Conservation (phyloP, 2,797 vertebrate species). For the Channallabes apus region DNA sequence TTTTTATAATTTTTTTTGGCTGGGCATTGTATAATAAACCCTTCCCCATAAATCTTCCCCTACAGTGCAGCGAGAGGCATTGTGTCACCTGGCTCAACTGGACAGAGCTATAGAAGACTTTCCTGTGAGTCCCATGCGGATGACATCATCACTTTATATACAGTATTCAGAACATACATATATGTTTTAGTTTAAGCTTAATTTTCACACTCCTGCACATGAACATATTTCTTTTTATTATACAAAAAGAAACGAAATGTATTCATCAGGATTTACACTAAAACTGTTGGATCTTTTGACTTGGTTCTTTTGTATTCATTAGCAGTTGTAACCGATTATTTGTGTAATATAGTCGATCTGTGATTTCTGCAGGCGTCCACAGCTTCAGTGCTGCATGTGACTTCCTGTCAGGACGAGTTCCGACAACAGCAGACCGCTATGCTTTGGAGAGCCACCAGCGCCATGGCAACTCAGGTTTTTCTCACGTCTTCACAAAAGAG, state of each 20-base stretch:
- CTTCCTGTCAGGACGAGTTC: constrained; percentile 91
- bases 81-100: constrained; percentile 82
- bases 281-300: not conserved
- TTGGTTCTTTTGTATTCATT: not conserved
- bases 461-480: constrained; percentile 58
- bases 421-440: constrained; percentile 92
- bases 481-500: constrained; percentile 30
- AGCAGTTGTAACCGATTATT: not conserved
- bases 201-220: not conserved
- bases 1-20: not conserved
- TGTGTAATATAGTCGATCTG: not conserved
- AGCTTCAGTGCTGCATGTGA: constrained; percentile 81
- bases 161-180: too few species aligned
- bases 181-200: too few species aligned
- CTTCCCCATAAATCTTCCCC: not conserved
- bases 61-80: constrained; percentile 83
- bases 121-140: constrained; percentile 63
- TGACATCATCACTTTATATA: not conserved
- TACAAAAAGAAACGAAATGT: not conserved
- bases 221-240: not conserved
- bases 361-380: constrained; percentile 60
- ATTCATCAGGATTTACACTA: too few species aligned
- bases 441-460: constrained; percentile 86
- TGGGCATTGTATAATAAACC: not conserved
- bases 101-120: constrained; percentile 71